Percentiles rank a stretch among this genome's conserved stretches.
Conservation (phyloP, 2,888 invertebrate genomes). For the Sicus ferrugineus region DNA sequence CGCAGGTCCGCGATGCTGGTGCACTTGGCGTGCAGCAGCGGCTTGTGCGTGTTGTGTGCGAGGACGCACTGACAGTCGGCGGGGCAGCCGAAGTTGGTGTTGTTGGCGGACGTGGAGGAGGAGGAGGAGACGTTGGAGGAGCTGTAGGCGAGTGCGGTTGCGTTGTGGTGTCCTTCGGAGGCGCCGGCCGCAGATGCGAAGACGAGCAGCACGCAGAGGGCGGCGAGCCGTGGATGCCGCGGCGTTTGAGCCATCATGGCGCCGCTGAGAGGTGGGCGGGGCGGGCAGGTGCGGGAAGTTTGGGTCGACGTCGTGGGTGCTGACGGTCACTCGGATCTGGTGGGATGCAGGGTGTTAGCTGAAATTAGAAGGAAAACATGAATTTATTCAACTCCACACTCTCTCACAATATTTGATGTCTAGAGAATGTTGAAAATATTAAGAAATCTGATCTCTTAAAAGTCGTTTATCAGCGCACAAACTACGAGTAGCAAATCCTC, state of each 20-base stretch:
- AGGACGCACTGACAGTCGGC: slow-evolving; percentile 56
- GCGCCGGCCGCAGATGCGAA: background rate
- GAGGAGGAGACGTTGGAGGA: slow-evolving; percentile 20
- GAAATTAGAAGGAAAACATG: slow-evolving; percentile 12
- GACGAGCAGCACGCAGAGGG: slow-evolving; percentile 37
- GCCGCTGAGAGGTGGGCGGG: background rate
- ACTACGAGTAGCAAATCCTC: no score
- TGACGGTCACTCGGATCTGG: background rate
- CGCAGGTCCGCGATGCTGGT: slow-evolving; percentile 54
- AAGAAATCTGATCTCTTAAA: no score
- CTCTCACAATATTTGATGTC: no score
- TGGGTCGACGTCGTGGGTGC: background rate
- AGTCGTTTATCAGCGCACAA: no score
- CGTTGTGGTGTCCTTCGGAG: background rate
- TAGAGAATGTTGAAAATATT: no score
- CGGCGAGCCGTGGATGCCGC: slow-evolving; percentile 30
- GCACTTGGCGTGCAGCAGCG: slow-evolving; percentile 60
- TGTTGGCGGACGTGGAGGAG: slow-evolving; percentile 34
- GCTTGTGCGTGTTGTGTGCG: slow-evolving; percentile 48
- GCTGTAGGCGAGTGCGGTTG: slow-evolving; percentile 1
- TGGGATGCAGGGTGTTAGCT: slow-evolving; percentile 17
- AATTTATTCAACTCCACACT: no score
- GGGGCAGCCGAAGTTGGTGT: slow-evolving; percentile 52
- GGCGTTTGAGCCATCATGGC: background rate
- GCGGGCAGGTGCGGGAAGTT: background rate